phyloP scores from a whole-genome alignment of 2,113 vertebrate species.

The Oceanodroma tethys region DNA sequence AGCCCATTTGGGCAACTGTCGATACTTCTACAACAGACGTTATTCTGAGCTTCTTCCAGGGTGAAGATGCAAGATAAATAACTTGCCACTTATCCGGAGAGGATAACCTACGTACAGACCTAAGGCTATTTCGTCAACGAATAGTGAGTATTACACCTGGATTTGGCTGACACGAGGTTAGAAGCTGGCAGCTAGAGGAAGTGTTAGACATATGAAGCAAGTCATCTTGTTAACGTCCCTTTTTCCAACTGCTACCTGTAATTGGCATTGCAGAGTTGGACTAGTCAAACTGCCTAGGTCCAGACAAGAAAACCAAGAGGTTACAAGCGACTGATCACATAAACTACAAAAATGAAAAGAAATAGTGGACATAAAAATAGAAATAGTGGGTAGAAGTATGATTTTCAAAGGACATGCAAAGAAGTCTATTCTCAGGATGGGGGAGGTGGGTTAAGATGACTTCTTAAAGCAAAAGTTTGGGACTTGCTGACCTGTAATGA shows the following conservation, averaged over 20 bases:
- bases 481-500: neutral
- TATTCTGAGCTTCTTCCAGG: slow-evolving; percentile 33
- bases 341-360: neutral
- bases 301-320: neutral
- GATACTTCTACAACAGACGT: slow-evolving; percentile 27
- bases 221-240: neutral
- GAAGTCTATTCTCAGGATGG: neutral
- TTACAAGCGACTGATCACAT: neutral
- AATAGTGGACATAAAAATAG: neutral
- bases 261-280: neutral
- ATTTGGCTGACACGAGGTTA: neutral
- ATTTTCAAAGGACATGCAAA: neutral
- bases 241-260: neutral
- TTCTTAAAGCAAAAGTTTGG: neutral
- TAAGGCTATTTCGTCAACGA: neutral
- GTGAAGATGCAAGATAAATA: slow-evolving; percentile 7
- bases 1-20: slow-evolving; percentile 50
- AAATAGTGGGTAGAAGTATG: neutral
- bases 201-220: neutral
- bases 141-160: neutral
- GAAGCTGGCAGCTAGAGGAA: neutral
- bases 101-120: neutral
- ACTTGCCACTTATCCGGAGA: neutral
- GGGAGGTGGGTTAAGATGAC: neutral
- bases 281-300: neutral